Percentiles rank a stretch among this genome's conserved stretches.
These are phyloP conservation scores for Penelope pileata DNA, from an alignment of 2,113 vertebrate species.

Conservation along the genomic window DNA sequence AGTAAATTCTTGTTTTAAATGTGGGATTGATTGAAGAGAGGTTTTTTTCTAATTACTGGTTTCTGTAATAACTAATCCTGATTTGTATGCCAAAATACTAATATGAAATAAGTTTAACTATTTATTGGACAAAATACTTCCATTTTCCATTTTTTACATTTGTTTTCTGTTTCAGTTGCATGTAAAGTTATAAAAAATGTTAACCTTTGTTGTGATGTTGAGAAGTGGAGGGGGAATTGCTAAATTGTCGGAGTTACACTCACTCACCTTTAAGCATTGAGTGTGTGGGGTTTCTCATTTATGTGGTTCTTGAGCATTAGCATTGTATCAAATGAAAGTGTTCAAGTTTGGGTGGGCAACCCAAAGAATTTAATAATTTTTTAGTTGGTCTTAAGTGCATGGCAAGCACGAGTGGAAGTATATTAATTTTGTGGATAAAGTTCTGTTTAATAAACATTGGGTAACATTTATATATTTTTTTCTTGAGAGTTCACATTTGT, in stretches of 20 bases:
- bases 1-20: conserved; percentile 66
- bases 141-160: too few relatives aligned
- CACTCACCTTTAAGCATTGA: fast-evolving
- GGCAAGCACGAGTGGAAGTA: background rate
- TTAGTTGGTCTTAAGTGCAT: background rate
- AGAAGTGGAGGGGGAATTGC: background rate
- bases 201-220: background rate
- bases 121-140: background rate
- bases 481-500: background rate
- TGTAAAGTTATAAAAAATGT: background rate
- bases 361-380: background rate
- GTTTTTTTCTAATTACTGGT: background rate
- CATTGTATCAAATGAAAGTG: background rate
- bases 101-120: background rate
- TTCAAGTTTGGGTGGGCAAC: background rate
- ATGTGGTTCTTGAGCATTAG: background rate
- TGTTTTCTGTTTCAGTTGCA: too few relatives aligned
- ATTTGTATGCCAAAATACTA: background rate
- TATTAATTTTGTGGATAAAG: background rate
- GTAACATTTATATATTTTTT: background rate
- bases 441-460: background rate
- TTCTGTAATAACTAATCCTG: background rate
- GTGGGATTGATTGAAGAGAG: background rate
- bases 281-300: background rate
- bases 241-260: background rate